Percentiles rank a stretch among this genome's conserved stretches.
Conservation (phyloP, 2,113 vertebrate genomes). For the Myotis davidii region DNA sequence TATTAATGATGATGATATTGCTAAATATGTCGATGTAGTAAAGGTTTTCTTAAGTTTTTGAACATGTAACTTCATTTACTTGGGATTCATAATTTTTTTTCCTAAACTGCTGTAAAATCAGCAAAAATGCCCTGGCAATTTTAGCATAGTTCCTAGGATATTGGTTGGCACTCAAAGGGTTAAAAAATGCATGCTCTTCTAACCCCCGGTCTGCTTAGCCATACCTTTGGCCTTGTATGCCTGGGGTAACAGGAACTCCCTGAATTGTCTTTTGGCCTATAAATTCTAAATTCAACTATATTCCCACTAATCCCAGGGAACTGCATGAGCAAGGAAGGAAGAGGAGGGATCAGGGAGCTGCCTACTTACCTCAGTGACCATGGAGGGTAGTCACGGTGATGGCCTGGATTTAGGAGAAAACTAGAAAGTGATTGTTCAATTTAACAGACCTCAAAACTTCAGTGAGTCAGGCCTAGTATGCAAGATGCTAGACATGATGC, state of each 20-base stretch:
- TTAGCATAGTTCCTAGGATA: too few species aligned
- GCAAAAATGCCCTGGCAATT: too few species aligned
- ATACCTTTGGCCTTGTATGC: not conserved
- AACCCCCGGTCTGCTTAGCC: not conserved
- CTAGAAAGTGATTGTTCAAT: not conserved
- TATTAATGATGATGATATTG: too few species aligned
- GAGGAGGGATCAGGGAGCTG: not conserved
- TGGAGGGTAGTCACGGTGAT: not conserved
- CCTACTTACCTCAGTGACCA: not conserved
- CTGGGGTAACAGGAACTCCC: not conserved
- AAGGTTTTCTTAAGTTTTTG: too few species aligned
- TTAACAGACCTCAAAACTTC: not conserved
- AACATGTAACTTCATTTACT: too few species aligned
- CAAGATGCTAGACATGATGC: not conserved
- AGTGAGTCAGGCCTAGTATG: not conserved
- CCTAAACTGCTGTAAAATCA: too few species aligned
- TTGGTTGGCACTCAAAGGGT: too few species aligned
- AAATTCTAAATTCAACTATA: not conserved
- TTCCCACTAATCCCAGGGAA: not conserved
- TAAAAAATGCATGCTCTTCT: not conserved
- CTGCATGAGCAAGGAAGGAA: not conserved
- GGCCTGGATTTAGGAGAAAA: not conserved
- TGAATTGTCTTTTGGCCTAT: not conserved
- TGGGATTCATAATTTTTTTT: too few species aligned
- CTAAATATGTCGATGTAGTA: too few species aligned